A percentile compares a stretch with the other conserved stretches of the same genome.
These are phyloP conservation scores for Drosophila tripunctata DNA, from an alignment of 2,888 invertebrate genomes.

Conservation along the genomic window DNA sequence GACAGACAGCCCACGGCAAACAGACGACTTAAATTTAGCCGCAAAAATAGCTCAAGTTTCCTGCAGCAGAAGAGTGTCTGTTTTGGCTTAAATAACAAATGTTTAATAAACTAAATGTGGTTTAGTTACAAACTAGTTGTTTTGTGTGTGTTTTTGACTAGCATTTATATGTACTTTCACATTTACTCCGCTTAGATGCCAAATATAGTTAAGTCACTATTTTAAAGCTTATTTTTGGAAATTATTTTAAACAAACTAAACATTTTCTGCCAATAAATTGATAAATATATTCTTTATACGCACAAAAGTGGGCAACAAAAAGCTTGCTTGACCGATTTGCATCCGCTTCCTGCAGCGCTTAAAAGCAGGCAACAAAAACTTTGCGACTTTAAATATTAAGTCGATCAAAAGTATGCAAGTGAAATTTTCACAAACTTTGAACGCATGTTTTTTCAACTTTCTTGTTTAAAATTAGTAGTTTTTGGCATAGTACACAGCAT, in stretches of 20 bases:
- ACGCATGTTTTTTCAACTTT: background rate
- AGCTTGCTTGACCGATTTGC: background rate
- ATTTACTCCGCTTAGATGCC: too few relatives aligned
- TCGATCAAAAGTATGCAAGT: constrained; percentile 14
- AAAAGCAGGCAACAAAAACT: background rate
- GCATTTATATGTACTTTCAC: too few relatives aligned
- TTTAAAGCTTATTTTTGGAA: too few relatives aligned
- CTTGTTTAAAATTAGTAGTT: constrained; percentile 30
- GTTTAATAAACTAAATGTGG: background rate
- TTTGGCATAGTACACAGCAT: constrained; percentile 7
- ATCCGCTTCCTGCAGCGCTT: background rate
- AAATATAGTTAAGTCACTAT: too few relatives aligned
- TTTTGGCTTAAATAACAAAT: background rate
- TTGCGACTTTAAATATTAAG: background rate
- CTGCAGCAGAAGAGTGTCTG: background rate
- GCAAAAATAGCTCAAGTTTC: constrained; percentile 10
- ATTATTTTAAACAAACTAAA: too few relatives aligned
- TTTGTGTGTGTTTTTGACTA: background rate
- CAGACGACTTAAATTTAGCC: background rate
- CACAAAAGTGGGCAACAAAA: background rate
- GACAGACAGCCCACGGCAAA: constrained; percentile 29
- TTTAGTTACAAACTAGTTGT: background rate
- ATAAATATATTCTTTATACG: background rate
- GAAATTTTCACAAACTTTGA: constrained; percentile 6
- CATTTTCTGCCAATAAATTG: too few relatives aligned